Base-by-base conservation (phyloP, 1,140 invertebrate species). In the Cyphomyrmex costatus region DNA sequence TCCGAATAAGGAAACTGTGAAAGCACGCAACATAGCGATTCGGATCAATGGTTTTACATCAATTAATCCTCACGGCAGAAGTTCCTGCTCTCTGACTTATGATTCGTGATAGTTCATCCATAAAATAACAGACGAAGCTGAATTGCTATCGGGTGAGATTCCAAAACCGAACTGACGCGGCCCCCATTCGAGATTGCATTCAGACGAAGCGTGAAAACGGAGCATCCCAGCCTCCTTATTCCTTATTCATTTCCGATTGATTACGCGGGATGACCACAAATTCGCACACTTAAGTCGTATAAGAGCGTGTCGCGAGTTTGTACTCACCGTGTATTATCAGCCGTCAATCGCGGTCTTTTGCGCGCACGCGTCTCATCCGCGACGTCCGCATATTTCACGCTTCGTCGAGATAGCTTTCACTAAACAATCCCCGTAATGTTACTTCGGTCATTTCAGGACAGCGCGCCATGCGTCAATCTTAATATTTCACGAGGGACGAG, bases 381-480 rank as follows among this genome's bases (percentile, higher is more conserved):
- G 68, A 51, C 19, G 42, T 73, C 24, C 51, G 53, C 79, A 24
- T 58, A 60, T 74, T 83, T 83, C 68, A 74, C 79, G 68, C 79
- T 74, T 24, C 68, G 68, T 42, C 53, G 79, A 61, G 53, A 83
- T 60, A 46, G 74, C 79, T 83, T 83, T 83, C 79, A 49, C 79
- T 73, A 60, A 83, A 58, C 61, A 74, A 83, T 83, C 36, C 51
- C 0, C 16, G 33, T 42, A 56, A 36, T 60, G 79, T 73, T 73
- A 60, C 68, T 63, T 79, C 30, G 76, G n/a, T 42, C 53, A 70
- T 86, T 80, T 76, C 84, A 86, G 84, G 53, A 60, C 77, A 82
- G 51, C 63, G 51, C 77, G 84, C 65, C 84, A 86, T 86, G 77
- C 68, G 79, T 60, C 68, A 74, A 14, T n/a, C 68, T 46, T 83